Percentiles rank a stretch among this genome's conserved stretches.
These are phyloP conservation scores for Lasius platythorax DNA, from an alignment of 2,888 invertebrate genomes.

Conservation along the genomic window DNA sequence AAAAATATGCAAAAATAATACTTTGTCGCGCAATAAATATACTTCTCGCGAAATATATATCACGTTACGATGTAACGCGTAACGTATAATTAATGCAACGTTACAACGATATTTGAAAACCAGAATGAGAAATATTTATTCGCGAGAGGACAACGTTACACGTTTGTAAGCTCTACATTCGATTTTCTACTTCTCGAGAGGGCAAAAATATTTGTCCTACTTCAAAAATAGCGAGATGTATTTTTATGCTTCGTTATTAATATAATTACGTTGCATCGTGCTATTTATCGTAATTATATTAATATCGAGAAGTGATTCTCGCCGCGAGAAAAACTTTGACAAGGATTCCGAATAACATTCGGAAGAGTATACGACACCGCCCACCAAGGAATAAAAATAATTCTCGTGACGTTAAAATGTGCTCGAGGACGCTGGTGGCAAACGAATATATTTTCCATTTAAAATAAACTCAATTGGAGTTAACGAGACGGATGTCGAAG, in stretches of 20 bases:
- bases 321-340: not conserved
- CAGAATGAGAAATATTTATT: not conserved
- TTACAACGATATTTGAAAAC: constrained; percentile 8
- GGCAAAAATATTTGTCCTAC: not conserved
- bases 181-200: not conserved
- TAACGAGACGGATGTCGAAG: not conserved
- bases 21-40: not conserved
- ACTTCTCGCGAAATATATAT: constrained; percentile 17
- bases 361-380: not conserved
- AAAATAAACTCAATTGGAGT: constrained; percentile 1
- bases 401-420: not conserved
- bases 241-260: not conserved
- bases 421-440: not conserved
- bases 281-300: not conserved
- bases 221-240: not conserved
- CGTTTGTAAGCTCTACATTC: not conserved
- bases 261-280: not conserved
- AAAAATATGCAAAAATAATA: constrained; percentile 12
- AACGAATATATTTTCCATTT: not conserved
- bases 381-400: constrained; percentile 26
- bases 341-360: not conserved
- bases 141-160: not conserved
- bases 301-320: constrained; percentile 6
- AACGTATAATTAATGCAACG: constrained; percentile 15
- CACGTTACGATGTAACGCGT: not conserved